Percentiles rank a stretch among this genome's conserved stretches.
phyloP scores from a whole-genome alignment of 2,888 invertebrate species.

The Apotomis capreana region DNA sequence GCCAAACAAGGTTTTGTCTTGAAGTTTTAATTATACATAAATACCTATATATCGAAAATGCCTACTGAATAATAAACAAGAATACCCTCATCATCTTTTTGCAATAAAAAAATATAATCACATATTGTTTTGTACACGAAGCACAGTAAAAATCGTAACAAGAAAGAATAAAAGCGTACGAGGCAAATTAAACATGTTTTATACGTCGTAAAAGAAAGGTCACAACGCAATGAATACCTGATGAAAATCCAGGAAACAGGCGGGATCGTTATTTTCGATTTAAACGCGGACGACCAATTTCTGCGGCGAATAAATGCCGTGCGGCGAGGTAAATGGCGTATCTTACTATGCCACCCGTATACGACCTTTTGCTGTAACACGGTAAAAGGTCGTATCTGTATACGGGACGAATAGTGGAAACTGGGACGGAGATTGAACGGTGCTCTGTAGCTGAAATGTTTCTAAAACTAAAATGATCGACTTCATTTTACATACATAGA shows the following conservation, averaged over 20 bases:
- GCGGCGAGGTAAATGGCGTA: too few relatives aligned
- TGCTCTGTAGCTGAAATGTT: too few relatives aligned
- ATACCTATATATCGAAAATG: too few relatives aligned
- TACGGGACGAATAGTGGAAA: too few relatives aligned
- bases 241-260: slow-evolving; percentile 20
- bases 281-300: slow-evolving; percentile 1
- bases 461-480: too few relatives aligned
- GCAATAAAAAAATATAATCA: slow-evolving; percentile 5
- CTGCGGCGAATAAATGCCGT: neutral
- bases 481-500: too few relatives aligned
- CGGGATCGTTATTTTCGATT: slow-evolving; percentile 18
- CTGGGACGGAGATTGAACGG: too few relatives aligned
- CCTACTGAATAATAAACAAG: neutral
- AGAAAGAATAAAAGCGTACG: slow-evolving; percentile 23
- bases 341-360: too few relatives aligned
- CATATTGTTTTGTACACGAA: slow-evolving; percentile 15
- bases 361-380: too few relatives aligned
- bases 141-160: slow-evolving; percentile 11
- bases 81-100: slow-evolving; percentile 6
- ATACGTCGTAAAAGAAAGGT: slow-evolving; percentile 39
- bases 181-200: slow-evolving; percentile 32
- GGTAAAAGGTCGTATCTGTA: too few relatives aligned
- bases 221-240: slow-evolving; percentile 35
- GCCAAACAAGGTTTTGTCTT: too few relatives aligned
- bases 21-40: too few relatives aligned